Base-by-base conservation (phyloP, 2,113 vertebrate genomes). In the Larimichthys crocea region DNA sequence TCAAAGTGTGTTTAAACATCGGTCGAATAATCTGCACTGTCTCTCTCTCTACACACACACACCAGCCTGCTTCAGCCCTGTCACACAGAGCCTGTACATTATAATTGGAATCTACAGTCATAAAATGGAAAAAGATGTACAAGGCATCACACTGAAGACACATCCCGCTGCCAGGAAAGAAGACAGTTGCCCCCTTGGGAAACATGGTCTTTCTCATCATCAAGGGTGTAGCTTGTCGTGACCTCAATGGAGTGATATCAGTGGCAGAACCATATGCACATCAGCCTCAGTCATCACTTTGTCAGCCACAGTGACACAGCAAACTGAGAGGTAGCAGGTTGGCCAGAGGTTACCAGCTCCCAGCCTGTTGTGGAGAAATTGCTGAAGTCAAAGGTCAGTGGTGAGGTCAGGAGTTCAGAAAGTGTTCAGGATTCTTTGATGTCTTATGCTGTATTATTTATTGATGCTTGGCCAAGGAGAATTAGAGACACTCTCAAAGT, bases 221-320 rank as follows among this genome's bases (percentile, higher is more conserved):
- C 42, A 68, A 24, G 11, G 66, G 17, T 69, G 61, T 70, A 66
- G 82, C 44, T 24, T 10, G 67, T 67, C 10, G 61, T 88, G 83
- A 91, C 85, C 83, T 86, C 69, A 86, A 70, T 76, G 60, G 68
- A 77, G 62, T 89, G 87, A 85, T 70, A 74, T 85, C 82, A 86
- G 85, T 29, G 66, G 48, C 69, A 59, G 22, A n/a, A 15, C 49
- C 8, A 3, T 19, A 9, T 12, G 35, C 24, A 10, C 17, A 10
- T 50, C 59, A 80, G 35, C 67, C 55, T n/a, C 63, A 76, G 65
- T 85, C 86, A 78, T 86, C 68, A 73, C 76, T 74, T 40, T 65
- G 73, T 75, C 73, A 65, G 52, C 35, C 63, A 35, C 76, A 5
- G 76, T 86, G 87, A 86, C 83, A 72, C 83, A 79, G 86, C 88